A percentile compares a stretch with the other conserved stretches of the same genome.
Evolutionary conservation across 2,113 vertebrate species (phyloP).

Genomic region (Hyla sarda): DNA sequence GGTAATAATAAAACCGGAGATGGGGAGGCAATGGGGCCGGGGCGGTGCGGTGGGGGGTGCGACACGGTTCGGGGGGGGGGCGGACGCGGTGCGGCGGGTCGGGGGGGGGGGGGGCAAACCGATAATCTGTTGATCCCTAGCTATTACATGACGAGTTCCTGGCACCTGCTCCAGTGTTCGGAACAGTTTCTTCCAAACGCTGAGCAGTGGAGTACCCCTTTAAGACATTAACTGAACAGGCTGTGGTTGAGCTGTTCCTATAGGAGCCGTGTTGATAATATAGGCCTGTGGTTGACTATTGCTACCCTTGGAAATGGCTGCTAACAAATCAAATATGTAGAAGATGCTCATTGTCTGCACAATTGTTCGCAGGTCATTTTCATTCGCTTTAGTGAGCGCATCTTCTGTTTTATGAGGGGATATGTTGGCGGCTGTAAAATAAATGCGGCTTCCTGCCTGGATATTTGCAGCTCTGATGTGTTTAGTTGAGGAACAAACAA

Average conservation of each 20-base stretch:
- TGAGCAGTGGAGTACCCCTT: too few relatives aligned
- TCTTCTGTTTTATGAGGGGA: slow-evolving; percentile 4
- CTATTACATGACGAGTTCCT: too few relatives aligned
- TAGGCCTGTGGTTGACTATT: background rate
- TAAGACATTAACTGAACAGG: background rate
- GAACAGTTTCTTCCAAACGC: too few relatives aligned
- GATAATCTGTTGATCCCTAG: too few relatives aligned
- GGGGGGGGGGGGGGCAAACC: too few relatives aligned
- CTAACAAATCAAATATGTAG: background rate
- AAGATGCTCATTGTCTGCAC: background rate
- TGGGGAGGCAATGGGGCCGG: too few relatives aligned
- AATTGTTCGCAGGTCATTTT: background rate
- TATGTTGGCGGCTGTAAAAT: background rate
- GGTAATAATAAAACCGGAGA: too few relatives aligned
- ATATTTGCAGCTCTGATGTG: background rate
- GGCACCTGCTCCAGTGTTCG: too few relatives aligned
- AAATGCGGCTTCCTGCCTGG: background rate
- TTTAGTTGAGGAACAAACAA: slow-evolving; percentile 10
- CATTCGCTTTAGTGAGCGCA: background rate
- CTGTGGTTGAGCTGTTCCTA: background rate
- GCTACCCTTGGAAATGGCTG: background rate
- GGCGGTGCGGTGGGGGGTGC: too few relatives aligned
- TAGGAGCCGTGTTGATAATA: background rate
- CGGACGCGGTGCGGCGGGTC: too few relatives aligned
- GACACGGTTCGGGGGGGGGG: too few relatives aligned